Conservation (phyloP, 2,797 vertebrate genomes). For the Miichthys miiuy region DNA sequence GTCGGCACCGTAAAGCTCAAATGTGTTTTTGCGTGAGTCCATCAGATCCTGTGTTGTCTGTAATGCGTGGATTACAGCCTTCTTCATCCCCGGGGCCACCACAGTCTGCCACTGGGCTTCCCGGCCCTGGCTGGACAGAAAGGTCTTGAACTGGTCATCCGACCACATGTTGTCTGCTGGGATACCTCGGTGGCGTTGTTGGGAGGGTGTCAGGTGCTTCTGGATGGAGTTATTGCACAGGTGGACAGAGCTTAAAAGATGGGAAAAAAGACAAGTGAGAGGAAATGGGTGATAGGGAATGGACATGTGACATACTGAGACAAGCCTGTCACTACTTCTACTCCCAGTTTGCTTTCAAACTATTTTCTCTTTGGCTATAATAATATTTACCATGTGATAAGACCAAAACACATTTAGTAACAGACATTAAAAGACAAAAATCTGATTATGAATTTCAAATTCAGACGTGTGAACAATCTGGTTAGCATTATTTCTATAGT, state of each 20-base stretch:
- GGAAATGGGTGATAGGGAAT: conserved; percentile 8
- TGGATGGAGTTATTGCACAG: conserved; percentile 96
- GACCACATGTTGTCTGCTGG: conserved; percentile 92
- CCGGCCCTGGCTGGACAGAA: conserved; percentile 83
- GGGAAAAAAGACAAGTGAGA: not conserved
- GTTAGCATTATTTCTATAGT: not conserved
- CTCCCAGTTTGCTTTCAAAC: not conserved
- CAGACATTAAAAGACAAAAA: not conserved
- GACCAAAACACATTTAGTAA: not conserved
- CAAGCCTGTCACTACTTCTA: not conserved
- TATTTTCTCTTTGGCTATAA: not conserved
- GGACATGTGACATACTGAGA: conserved; percentile 1
- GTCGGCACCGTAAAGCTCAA: conserved; percentile 93
- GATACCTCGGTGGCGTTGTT: conserved; percentile 79
- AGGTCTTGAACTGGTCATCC: conserved; percentile 85
- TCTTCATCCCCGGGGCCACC: conserved; percentile 91
- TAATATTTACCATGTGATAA: not conserved
- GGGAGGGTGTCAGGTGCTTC: conserved; percentile 82
- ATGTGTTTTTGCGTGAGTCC: conserved; percentile 89
- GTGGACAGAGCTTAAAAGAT: conserved; percentile 87
- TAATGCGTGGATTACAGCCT: conserved; percentile 85
- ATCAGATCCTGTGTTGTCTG: conserved; percentile 88
- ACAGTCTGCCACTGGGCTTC: conserved; percentile 83
- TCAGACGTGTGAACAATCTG: not conserved
- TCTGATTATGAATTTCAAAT: not conserved